phyloP scores from a whole-genome alignment of 2,113 vertebrate genomes.

The Cyphomyrus discorhynchus region DNA sequence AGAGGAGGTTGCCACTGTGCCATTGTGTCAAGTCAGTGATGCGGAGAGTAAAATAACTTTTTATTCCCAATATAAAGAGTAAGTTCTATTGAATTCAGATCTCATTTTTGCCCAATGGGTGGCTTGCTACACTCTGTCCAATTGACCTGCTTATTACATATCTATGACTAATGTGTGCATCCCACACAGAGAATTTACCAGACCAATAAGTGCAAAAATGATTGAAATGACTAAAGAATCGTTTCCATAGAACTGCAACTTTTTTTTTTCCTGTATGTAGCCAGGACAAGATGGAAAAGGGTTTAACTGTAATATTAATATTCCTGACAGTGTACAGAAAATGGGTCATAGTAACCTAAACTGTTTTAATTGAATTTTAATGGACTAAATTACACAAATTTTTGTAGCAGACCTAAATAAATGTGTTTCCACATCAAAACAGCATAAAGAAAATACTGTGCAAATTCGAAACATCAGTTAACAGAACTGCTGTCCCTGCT shows the following conservation, averaged over 20 bases:
- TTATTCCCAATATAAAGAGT: not conserved
- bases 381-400: not conserved
- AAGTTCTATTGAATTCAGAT: constrained; percentile 1
- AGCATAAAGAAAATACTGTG: not conserved
- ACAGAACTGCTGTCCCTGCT: not conserved
- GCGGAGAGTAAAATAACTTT: not conserved
- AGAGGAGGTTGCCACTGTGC: not conserved
- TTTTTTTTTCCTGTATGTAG: not conserved
- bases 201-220: not conserved
- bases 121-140: not conserved
- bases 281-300: not conserved
- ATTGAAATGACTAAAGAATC: not conserved
- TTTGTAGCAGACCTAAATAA: not conserved
- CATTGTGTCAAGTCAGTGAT: not conserved
- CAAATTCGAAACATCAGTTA: not conserved
- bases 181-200: not conserved
- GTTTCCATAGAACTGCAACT: not conserved
- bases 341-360: not conserved
- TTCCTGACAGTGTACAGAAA: not conserved
- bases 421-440: not conserved
- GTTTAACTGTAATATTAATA: too few species aligned
- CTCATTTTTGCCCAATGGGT: not conserved
- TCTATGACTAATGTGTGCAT: not conserved
- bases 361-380: not conserved
- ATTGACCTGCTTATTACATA: not conserved